A percentile compares a stretch with the other conserved stretches of the same genome.
These are phyloP conservation scores for Apamea crenata DNA, from an alignment of 2,888 invertebrate genomes.

Conservation along the genomic window DNA sequence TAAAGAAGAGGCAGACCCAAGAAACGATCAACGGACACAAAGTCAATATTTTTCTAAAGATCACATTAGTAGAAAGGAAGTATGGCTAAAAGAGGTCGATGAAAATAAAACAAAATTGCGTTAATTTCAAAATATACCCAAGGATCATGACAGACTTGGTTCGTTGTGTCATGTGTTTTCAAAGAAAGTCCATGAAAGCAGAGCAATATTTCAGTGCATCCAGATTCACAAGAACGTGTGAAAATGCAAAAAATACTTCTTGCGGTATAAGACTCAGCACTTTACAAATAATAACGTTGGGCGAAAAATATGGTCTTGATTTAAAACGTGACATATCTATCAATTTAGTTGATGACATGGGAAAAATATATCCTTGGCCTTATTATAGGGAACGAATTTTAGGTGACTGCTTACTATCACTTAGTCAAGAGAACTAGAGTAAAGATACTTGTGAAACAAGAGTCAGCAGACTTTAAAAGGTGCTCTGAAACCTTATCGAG, in stretches of 20 bases:
- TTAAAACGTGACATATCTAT: conserved; percentile 45
- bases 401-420: neutral
- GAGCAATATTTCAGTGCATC: conserved; percentile 1
- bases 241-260: conserved; percentile 13
- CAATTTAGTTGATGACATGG: conserved; percentile 22
- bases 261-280: conserved; percentile 8
- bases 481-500: neutral
- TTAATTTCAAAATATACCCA: neutral
- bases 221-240: conserved; percentile 36
- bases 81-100: neutral
- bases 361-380: conserved; percentile 4
- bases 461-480: neutral
- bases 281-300: conserved; percentile 31
- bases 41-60: neutral
- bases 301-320: conserved; percentile 15
- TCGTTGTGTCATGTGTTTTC: neutral
- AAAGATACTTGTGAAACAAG: conserved; percentile 5
- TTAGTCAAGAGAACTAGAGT: neutral
- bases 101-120: neutral
- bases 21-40: neutral
- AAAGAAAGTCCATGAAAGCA: conserved; percentile 15
- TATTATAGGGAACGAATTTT: conserved; percentile 11
- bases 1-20: neutral
- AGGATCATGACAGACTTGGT: neutral
- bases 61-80: neutral